Evolutionary conservation across 2,888 invertebrate genomes (phyloP).

Genomic region (Clepsis dumicolana): DNA sequence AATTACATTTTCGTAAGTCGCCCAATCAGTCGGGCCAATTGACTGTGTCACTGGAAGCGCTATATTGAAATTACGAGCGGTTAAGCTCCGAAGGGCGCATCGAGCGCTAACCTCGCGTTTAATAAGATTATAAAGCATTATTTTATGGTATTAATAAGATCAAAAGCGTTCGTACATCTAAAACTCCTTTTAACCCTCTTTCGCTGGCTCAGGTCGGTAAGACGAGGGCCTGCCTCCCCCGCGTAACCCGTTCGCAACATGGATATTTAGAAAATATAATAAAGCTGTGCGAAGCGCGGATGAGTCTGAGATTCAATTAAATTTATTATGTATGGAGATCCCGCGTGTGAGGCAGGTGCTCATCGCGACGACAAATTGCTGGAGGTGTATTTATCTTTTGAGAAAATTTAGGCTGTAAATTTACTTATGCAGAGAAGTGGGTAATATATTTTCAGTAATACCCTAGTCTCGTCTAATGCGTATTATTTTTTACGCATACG

Average conservation of each 20-base stretch:
- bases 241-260: conserved; percentile 74
- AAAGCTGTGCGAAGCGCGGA: conserved; percentile 75
- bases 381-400: conserved; percentile 61
- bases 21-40: conserved; percentile 48
- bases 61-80: conserved; percentile 75
- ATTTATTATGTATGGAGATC: conserved; percentile 86
- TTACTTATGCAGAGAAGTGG: conserved; percentile 32
- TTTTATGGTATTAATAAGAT: conserved; percentile 92
- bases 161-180: conserved; percentile 89
- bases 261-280: conserved; percentile 83
- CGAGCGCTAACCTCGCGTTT: conserved; percentile 89
- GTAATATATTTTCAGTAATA: conserved; percentile 20
- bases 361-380: conserved; percentile 78
- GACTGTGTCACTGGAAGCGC: conserved; percentile 61
- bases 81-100: conserved; percentile 73
- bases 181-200: conserved; percentile 87
- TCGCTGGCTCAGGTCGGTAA: conserved; percentile 78
- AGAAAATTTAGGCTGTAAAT: conserved; percentile 56
- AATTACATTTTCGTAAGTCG: conserved; percentile 41
- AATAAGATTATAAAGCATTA: conserved; percentile 92
- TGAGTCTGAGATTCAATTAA: conserved; percentile 85
- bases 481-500: background rate
- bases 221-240: conserved; percentile 80
- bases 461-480: background rate
- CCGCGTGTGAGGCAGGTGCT: conserved; percentile 77